These are phyloP conservation scores for Anniella stebbinsi DNA, from an alignment of 2,797 vertebrate species.

Conservation along the genomic window DNA sequence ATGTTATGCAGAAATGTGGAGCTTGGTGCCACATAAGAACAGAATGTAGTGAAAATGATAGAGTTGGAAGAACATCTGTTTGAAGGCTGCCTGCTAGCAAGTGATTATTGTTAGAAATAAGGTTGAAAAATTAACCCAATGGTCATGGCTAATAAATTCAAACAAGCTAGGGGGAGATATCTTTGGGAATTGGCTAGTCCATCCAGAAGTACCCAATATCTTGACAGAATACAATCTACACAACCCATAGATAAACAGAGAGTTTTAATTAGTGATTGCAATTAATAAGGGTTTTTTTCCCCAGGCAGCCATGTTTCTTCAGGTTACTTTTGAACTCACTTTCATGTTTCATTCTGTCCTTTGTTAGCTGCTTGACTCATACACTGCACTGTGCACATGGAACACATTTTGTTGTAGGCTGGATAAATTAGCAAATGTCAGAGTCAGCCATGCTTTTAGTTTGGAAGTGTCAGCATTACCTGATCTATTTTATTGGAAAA, in stretches of 20 bases:
- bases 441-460: slow-evolving; percentile 3
- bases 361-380: slow-evolving; percentile 9
- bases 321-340: slow-evolving; percentile 6
- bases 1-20: not conserved
- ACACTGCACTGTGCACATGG: not conserved
- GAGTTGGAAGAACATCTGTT: not conserved
- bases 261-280: slow-evolving; percentile 2
- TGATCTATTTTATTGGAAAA: slow-evolving; percentile 1
- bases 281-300: not conserved
- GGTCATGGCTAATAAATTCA: slow-evolving; percentile 10
- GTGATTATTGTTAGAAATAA: not conserved
- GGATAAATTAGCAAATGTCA: slow-evolving; percentile 7
- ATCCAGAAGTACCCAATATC: not conserved
- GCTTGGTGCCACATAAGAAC: not conserved
- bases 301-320: not conserved
- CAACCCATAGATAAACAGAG: not conserved
- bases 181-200: not conserved
- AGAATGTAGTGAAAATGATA: not conserved
- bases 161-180: not conserved
- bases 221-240: not conserved
- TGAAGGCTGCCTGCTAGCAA: not conserved
- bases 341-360: not conserved
- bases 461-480: slow-evolving; percentile 8
- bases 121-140: not conserved
- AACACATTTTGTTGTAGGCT: slow-evolving; percentile 1